Base-by-base conservation (phyloP, 2,113 vertebrate genomes). In the Poeciliopsis retropinna region DNA sequence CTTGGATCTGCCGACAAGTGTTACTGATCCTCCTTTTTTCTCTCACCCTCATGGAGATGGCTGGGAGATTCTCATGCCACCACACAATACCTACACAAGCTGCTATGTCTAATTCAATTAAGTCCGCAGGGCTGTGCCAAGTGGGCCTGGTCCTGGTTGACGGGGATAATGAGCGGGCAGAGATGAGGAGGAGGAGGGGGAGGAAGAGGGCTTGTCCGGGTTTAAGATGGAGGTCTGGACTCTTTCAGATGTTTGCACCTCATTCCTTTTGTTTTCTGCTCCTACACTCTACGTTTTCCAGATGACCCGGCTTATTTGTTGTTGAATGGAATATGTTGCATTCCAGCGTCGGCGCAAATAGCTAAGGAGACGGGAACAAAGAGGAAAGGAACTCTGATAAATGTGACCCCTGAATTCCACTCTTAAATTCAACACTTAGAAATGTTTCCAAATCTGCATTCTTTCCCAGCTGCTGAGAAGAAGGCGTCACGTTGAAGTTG, bases 31-130 rank as follows among this genome's bases (percentile, higher is more conserved):
- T 89, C 86, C 74, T 82, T 78, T 84, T 91, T 84, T 90, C 84
- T 84, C 88, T 84, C 79, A 85, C 77, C 82, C 85, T 86, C 69
- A 72, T 82, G 64, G 86, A 85, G 91, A 87, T 83, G 88, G 92
- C 88, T 63, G 88, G 81, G 72, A 89, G 91, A 93, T 94, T 94
- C 93, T 94, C 93, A 94, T 93, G 94, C 92, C 89, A 90, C 79
- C 76, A 2, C 85, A 95, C 93, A 95, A 95, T 91, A 87, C 86
- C 91, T 90, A 92, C 94, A 95, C 92, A 95, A 94, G 92, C 90
- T 90, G 92, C 92, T 94, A 95, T 95, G 93, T 94, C 94, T 95
- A 94, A 95, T 95, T 95, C 92, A 95, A 94, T 95, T 95, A 95
- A 92, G 93, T 91, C 89, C 90, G 88, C 86, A 90, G 91, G 86